phyloP scores from a whole-genome alignment of 2,888 invertebrate genomes.

The Trichogramma evanescens region DNA sequence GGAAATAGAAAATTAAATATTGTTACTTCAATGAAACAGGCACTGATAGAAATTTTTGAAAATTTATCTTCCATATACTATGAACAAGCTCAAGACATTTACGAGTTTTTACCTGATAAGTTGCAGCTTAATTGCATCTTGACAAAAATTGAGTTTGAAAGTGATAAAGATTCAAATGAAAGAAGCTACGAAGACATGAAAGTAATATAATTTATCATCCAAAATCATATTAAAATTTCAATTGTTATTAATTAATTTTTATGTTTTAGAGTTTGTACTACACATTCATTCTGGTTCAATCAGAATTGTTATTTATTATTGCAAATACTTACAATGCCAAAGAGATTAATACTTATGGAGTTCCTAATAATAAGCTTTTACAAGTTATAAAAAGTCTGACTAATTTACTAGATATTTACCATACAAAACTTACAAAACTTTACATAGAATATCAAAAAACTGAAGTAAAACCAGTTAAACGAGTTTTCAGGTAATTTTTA shows the following conservation, averaged over 20 bases:
- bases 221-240: conserved; percentile 1
- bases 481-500: conserved; percentile 25
- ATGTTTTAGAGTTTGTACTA: conserved; percentile 36
- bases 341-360: conserved; percentile 20
- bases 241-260: conserved; percentile 9
- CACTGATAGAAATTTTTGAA: conserved; percentile 31
- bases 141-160: conserved; percentile 26
- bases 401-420: conserved; percentile 23
- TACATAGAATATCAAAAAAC: conserved; percentile 30
- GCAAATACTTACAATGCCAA: conserved; percentile 31
- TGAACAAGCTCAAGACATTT: conserved; percentile 27
- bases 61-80: conserved; percentile 30
- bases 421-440: conserved; percentile 25
- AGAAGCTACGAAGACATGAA: conserved; percentile 10
- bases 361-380: conserved; percentile 28
- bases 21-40: conserved; percentile 33
- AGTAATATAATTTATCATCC: conserved; percentile 1
- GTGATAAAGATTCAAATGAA: conserved; percentile 26
- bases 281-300: conserved; percentile 39
- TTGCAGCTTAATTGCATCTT: conserved; percentile 14
- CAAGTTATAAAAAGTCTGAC: conserved; percentile 26
- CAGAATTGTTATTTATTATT: conserved; percentile 37
- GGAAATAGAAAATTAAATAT: conserved; percentile 30
- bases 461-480: conserved; percentile 25
- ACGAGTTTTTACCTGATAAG: conserved; percentile 27